A percentile compares a stretch with the other conserved stretches of the same genome.
Conservation (phyloP, 2,113 vertebrate genomes). For the Petaurus breviceps region DNA sequence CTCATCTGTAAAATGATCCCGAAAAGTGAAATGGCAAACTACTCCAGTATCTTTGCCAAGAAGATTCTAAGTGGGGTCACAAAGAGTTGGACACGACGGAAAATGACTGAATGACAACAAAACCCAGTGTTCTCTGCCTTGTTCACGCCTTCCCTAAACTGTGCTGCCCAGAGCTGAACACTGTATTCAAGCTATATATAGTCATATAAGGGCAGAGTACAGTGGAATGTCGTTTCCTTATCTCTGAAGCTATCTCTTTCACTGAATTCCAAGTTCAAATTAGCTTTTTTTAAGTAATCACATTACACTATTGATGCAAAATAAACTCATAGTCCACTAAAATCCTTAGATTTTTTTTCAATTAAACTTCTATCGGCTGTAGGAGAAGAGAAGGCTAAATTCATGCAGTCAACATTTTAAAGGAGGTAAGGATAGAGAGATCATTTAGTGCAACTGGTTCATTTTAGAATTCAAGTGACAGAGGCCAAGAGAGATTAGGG, state of each 20-base stretch:
- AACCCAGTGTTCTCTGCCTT: not conserved
- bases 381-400: not conserved
- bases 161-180: not conserved
- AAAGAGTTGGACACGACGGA: not conserved
- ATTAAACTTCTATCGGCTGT: not conserved
- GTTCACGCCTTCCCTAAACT: not conserved
- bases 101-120: not conserved
- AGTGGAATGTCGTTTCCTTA: not conserved
- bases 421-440: not conserved
- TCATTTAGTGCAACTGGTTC: not conserved
- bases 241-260: not conserved
- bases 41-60: not conserved
- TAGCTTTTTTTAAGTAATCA: not conserved
- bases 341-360: not conserved
- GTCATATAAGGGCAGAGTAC: not conserved
- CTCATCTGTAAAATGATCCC: not conserved
- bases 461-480: not conserved
- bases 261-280: not conserved
- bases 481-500: not conserved
- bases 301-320: not conserved
- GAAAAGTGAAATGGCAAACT: not conserved
- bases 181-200: not conserved
- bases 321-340: not conserved
- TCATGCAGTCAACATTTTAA: not conserved
- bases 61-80: not conserved